phyloP scores from a whole-genome alignment of 2,888 invertebrate genomes.

The Oscheius sp. region DNA sequence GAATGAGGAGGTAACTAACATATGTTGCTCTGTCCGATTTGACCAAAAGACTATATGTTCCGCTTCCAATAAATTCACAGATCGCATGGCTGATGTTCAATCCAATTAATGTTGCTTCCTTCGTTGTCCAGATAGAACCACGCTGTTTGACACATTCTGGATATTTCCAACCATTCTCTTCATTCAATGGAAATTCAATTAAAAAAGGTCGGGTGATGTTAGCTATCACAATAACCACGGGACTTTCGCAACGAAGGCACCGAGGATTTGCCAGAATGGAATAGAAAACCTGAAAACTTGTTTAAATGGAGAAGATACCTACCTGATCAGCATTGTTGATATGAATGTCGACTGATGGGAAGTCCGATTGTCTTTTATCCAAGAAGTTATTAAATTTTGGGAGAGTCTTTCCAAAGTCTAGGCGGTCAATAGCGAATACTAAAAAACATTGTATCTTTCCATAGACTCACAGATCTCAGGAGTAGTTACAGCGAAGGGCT shows the following conservation, averaged over 20 bases:
- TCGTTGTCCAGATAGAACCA: slow-evolving; percentile 41
- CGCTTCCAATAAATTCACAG: slow-evolving; percentile 57
- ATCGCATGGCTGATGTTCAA: slow-evolving; percentile 64
- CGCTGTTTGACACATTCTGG: slow-evolving; percentile 59
- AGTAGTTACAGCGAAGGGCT: slow-evolving; percentile 45
- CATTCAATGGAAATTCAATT: slow-evolving; percentile 51
- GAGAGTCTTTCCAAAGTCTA: slow-evolving; percentile 44
- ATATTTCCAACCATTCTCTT: slow-evolving; percentile 59
- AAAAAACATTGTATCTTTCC: slow-evolving; percentile 10
- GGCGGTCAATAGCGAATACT: slow-evolving; percentile 54
- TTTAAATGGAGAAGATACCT: not conserved
- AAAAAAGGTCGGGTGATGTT: slow-evolving; percentile 47
- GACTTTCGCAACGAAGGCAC: slow-evolving; percentile 46
- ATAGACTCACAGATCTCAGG: slow-evolving; percentile 49
- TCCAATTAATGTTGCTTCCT: slow-evolving; percentile 51
- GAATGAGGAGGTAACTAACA: slow-evolving; percentile 7
- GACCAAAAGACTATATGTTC: slow-evolving; percentile 60
- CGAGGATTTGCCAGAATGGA: slow-evolving; percentile 44
- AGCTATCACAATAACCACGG: slow-evolving; percentile 37
- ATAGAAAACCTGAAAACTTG: slow-evolving; percentile 39
- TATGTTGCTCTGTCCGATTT: slow-evolving; percentile 40
- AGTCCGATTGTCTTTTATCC: slow-evolving; percentile 43
- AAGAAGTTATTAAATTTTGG: slow-evolving; percentile 58
- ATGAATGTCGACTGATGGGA: slow-evolving; percentile 33
- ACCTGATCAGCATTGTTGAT: slow-evolving; percentile 38